Percentiles rank a stretch among this genome's conserved stretches.
Conservation (phyloP, 2,113 vertebrate genomes). For the Larimichthys polyactis region DNA sequence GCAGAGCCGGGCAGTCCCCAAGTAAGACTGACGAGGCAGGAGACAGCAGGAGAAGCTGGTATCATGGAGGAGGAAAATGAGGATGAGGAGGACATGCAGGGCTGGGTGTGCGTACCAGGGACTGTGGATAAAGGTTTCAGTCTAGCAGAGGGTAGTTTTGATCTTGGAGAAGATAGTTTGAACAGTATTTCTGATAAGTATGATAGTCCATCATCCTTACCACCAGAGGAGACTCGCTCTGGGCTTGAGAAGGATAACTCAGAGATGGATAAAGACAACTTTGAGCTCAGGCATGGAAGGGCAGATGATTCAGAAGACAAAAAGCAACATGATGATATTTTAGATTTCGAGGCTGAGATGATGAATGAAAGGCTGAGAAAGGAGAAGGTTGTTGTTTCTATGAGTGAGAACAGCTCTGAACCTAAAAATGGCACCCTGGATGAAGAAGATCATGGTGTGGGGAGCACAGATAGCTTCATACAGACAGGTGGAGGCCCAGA, state of each 20-base stretch:
- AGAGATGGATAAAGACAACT: not conserved
- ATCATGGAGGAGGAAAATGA: not conserved
- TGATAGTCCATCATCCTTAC: too few relatives aligned
- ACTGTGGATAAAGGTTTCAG: not conserved
- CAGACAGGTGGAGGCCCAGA: not conserved
- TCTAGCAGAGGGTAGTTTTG: slow-evolving; percentile 5
- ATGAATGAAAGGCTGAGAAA: not conserved
- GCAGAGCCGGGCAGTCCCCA: not conserved
- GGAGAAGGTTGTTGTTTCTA: not conserved
- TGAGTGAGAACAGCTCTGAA: not conserved
- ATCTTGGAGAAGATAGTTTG: not conserved
- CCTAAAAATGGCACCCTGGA: not conserved
- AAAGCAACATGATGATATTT: not conserved
- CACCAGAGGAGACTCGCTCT: not conserved
- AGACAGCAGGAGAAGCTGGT: slow-evolving; percentile 5
- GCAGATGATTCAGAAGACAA: not conserved
- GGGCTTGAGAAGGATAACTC: not conserved
- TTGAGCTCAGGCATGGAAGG: not conserved
- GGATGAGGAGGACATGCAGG: slow-evolving; percentile 19
- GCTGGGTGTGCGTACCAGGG: slow-evolving; percentile 21
- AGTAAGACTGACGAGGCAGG: not conserved
- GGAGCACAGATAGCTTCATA: not conserved
- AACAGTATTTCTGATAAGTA: not conserved
- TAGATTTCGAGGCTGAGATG: not conserved
- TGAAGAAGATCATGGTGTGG: not conserved